Evolutionary conservation across 2,113 vertebrate species (phyloP).

Genomic region (Theristicus caerulescens): DNA sequence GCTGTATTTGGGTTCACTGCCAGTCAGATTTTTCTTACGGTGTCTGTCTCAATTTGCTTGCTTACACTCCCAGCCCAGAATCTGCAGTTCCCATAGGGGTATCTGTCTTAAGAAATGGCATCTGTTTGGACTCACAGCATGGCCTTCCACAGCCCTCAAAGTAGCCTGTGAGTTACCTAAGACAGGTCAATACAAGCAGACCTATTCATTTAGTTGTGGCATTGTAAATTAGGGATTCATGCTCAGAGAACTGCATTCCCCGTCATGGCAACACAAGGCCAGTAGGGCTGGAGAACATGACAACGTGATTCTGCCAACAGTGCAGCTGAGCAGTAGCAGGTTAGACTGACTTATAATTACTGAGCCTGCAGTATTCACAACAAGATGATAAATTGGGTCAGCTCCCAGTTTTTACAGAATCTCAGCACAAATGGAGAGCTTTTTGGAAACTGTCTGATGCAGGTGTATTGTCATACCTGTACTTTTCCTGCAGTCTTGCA

Average conservation of each 20-base stretch:
- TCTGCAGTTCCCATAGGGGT: background rate
- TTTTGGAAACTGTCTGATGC: background rate
- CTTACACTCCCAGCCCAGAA: background rate
- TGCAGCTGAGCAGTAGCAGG: background rate
- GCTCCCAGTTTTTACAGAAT: background rate
- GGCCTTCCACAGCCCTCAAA: background rate
- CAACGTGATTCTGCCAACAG: background rate
- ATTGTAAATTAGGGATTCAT: background rate
- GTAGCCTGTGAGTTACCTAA: background rate
- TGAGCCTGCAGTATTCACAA: background rate
- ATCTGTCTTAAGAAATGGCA: background rate
- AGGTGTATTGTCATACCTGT: conserved; percentile 47
- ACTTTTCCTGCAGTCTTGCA: conserved; percentile 60
- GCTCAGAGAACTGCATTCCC: background rate
- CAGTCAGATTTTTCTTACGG: background rate
- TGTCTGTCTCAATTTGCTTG: background rate
- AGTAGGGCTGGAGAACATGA: background rate
- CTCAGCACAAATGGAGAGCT: background rate
- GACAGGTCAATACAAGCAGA: background rate
- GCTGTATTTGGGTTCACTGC: background rate
- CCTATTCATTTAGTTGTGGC: background rate
- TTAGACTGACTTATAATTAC: background rate
- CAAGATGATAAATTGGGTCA: background rate
- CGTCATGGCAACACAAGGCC: background rate
- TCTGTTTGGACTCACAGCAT: background rate